Percentiles rank a stretch among this genome's conserved stretches.
phyloP scores from a whole-genome alignment of 2,888 invertebrate genomes.

The Orchestes rusci region DNA sequence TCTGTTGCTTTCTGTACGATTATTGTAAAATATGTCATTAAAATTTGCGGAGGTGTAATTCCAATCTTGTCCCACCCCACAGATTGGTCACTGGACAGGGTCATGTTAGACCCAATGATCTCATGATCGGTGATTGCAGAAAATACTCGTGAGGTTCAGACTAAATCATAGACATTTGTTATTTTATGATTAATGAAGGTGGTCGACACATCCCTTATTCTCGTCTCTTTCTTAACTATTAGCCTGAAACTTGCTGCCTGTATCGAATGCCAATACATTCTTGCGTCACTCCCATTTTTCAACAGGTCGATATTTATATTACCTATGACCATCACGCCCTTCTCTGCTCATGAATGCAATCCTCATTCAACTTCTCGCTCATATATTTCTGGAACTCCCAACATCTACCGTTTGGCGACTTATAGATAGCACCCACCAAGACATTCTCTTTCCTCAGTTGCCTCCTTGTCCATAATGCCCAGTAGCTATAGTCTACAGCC shows the following conservation, averaged over 20 bases:
- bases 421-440: slow-evolving; percentile 7
- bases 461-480: no score
- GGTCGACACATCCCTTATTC: slow-evolving; percentile 5
- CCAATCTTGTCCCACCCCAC: neutral
- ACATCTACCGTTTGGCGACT: slow-evolving; percentile 4
- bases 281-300: neutral
- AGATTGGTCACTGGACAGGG: neutral
- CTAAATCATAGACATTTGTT: slow-evolving; percentile 2
- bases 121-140: slow-evolving; percentile 5
- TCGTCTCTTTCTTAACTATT: slow-evolving; percentile 5
- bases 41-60: neutral
- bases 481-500: slow-evolving; percentile 5
- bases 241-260: slow-evolving; percentile 1
- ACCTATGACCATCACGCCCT: neutral
- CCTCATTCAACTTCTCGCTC: neutral
- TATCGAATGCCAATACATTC: neutral
- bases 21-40: neutral
- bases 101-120: slow-evolving; percentile 1
- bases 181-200: slow-evolving; percentile 9
- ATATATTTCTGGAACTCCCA: slow-evolving; percentile 1
- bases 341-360: neutral
- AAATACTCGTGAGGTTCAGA: neutral
- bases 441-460: neutral
- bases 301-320: neutral
- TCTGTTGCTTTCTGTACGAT: neutral